These are phyloP conservation scores for Scatophagus argus DNA, from an alignment of 2,113 vertebrate genomes.

Conservation along the genomic window DNA sequence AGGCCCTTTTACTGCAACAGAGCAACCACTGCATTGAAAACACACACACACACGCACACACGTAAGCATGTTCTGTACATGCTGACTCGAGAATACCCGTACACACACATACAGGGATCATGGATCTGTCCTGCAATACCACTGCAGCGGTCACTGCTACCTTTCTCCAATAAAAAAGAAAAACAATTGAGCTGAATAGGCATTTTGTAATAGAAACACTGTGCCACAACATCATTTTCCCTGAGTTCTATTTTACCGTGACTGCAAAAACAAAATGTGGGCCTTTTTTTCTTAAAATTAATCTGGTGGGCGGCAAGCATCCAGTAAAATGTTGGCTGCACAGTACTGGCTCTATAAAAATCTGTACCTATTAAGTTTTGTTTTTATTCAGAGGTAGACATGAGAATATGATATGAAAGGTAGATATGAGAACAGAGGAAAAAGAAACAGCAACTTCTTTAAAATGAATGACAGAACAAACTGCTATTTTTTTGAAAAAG, in stretches of 20 bases:
- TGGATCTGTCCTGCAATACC: constrained; percentile 28
- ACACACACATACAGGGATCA: constrained; percentile 18
- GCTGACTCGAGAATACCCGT: constrained; percentile 60
- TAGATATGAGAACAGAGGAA: not conserved
- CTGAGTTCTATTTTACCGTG: constrained; percentile 30
- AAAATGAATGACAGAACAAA: not conserved
- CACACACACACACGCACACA: constrained; percentile 29
- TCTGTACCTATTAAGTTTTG: not conserved
- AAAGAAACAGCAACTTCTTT: not conserved
- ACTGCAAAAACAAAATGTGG: constrained; percentile 26
- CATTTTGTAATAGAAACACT: constrained; percentile 50
- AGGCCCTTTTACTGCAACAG: constrained; percentile 73
- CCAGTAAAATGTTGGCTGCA: not conserved
- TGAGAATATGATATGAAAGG: not conserved
- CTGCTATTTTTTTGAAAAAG: not conserved
- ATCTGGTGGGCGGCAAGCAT: not conserved
- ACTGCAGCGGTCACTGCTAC: constrained; percentile 69
- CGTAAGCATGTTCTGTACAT: constrained; percentile 34
- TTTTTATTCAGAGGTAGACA: not conserved
- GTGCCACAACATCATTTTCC: too few species aligned
- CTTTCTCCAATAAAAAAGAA: constrained; percentile 53
- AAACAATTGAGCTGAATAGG: constrained; percentile 55
- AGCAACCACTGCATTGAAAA: constrained; percentile 52
- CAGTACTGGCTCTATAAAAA: not conserved
- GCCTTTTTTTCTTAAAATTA: not conserved